These are phyloP conservation scores for Calliopum simillimum DNA, from an alignment of 2,888 invertebrate genomes.

Conservation along the genomic window DNA sequence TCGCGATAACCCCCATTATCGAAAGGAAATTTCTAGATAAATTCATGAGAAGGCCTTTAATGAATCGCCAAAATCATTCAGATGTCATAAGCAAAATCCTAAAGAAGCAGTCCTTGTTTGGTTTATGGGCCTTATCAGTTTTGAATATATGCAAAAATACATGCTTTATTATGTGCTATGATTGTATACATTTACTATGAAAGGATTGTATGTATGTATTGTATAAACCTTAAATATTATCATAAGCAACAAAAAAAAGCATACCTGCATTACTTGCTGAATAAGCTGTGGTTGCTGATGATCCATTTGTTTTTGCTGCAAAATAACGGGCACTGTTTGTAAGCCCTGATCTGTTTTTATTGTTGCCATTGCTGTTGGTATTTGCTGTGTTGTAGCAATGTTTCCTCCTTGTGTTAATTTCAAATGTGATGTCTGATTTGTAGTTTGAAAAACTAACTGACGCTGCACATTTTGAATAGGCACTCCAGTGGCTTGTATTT, in stretches of 20 bases:
- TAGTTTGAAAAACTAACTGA: slow-evolving; percentile 61
- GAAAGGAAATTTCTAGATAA: too few species aligned
- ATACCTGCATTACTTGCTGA: slow-evolving; percentile 52
- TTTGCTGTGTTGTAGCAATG: slow-evolving; percentile 35
- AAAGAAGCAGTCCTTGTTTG: too few species aligned
- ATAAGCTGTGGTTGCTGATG: slow-evolving; percentile 63
- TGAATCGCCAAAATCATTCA: too few species aligned
- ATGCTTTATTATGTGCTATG: too few species aligned
- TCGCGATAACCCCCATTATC: too few species aligned
- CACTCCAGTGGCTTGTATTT: slow-evolving; percentile 50
- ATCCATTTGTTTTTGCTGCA: slow-evolving; percentile 60
- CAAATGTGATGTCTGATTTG: slow-evolving; percentile 54
- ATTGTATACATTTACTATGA: too few species aligned
- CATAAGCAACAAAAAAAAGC: background rate
- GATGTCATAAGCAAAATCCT: too few species aligned
- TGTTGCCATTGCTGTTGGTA: slow-evolving; percentile 63
- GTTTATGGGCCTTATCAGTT: too few species aligned
- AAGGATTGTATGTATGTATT: background rate
- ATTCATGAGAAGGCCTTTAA: too few species aligned
- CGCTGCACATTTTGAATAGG: slow-evolving; percentile 58
- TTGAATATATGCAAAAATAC: too few species aligned
- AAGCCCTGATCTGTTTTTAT: slow-evolving; percentile 66
- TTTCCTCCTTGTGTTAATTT: slow-evolving; percentile 47
- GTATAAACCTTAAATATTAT: background rate
- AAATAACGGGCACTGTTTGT: slow-evolving; percentile 65